Evolutionary conservation across 2,888 invertebrate species (phyloP).

Genomic region (Marronus borbonicus): DNA sequence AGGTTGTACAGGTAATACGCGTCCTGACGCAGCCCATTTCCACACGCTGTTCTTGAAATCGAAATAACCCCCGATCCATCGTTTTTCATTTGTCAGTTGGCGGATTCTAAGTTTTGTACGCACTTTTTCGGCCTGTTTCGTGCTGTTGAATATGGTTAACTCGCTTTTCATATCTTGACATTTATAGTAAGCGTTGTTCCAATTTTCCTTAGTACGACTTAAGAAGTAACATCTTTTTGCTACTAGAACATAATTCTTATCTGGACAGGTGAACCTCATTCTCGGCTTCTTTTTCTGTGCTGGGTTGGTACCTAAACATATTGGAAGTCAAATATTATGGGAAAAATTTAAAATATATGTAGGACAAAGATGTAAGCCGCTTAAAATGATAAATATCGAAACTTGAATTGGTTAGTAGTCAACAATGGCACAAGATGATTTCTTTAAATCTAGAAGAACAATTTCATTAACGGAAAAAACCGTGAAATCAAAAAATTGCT

Average conservation of each 20-base stretch:
- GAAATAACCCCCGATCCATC: constrained; percentile 48
- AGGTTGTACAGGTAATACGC: constrained; percentile 11
- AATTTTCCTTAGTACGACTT: constrained; percentile 75
- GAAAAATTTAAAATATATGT: too few species aligned
- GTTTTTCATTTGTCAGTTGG: constrained; percentile 39
- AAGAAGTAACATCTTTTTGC: constrained; percentile 80
- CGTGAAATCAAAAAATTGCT: too few species aligned
- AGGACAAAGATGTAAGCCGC: too few species aligned
- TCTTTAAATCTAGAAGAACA: too few species aligned
- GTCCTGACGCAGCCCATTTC: constrained; percentile 50
- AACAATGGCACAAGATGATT: too few species aligned
- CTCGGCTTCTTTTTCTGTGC: constrained; percentile 27
- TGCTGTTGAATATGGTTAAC: constrained; percentile 54
- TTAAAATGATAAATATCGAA: too few species aligned
- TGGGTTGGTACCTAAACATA: neutral
- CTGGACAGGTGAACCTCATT: constrained; percentile 64
- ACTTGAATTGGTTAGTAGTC: too few species aligned
- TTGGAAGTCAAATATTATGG: too few species aligned
- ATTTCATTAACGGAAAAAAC: too few species aligned
- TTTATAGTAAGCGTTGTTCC: constrained; percentile 79
- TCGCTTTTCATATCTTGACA: constrained; percentile 70
- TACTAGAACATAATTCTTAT: constrained; percentile 75
- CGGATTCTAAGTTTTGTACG: constrained; percentile 18
- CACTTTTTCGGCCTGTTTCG: constrained; percentile 39
- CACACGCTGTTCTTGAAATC: constrained; percentile 43